These are phyloP conservation scores for Corythornis madagascariensis DNA, from an alignment of 2,113 vertebrate genomes.

Conservation along the genomic window DNA sequence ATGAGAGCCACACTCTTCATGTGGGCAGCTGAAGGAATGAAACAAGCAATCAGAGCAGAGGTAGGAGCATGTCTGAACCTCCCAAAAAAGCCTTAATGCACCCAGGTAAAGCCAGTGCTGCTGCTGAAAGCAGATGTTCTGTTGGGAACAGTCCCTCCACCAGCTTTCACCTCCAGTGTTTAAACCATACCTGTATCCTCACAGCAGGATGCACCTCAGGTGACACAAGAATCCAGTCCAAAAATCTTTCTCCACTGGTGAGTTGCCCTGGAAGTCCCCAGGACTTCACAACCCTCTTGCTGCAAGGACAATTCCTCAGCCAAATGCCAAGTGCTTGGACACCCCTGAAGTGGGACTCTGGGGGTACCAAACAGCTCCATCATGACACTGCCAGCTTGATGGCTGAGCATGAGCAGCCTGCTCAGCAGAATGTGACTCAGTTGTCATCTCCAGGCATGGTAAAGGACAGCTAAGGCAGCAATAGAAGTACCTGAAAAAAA, in stretches of 20 bases:
- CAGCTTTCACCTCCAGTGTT: not conserved
- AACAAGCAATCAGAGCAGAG: not conserved
- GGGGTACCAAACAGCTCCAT: rapidly evolving
- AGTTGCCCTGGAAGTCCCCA: not conserved
- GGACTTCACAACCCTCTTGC: not conserved
- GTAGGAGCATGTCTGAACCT: not conserved
- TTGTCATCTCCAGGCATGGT: not conserved
- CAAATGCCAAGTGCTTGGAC: rapidly evolving
- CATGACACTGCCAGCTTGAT: not conserved
- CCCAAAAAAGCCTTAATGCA: not conserved
- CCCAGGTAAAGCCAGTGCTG: not conserved
- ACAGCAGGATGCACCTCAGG: not conserved
- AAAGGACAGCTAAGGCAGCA: not conserved
- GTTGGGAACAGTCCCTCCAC: not conserved
- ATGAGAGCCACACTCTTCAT: not conserved
- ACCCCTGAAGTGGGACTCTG: not conserved
- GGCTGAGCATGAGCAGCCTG: not conserved
- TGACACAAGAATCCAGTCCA: not conserved
- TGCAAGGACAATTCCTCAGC: not conserved
- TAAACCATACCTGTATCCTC: not conserved
- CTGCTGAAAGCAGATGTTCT: not conserved
- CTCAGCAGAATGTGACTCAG: not conserved
- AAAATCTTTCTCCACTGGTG: not conserved
- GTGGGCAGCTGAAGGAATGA: not conserved
- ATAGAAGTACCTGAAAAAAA: not conserved